Conservation (phyloP, 2,888 invertebrate genomes). For the Aspidiotus rigidus region DNA sequence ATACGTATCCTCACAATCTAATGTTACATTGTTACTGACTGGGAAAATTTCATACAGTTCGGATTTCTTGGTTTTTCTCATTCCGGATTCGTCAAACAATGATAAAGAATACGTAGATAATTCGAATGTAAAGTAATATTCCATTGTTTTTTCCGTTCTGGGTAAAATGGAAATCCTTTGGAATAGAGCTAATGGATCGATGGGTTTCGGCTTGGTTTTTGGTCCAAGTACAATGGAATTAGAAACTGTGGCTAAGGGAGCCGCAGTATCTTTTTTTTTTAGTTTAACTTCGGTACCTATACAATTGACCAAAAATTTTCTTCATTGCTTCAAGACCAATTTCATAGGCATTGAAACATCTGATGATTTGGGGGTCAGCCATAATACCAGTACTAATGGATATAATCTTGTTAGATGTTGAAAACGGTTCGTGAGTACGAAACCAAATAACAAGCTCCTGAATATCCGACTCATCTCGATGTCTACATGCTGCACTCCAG, state of each 20-base stretch:
- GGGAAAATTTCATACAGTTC: conserved; percentile 7
- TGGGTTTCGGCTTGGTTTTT: conserved; percentile 32
- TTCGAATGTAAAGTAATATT: conserved; percentile 11
- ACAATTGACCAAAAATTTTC: background rate
- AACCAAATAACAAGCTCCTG: conserved; percentile 9
- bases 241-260: too few relatives aligned
- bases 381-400: background rate
- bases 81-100: too few relatives aligned
- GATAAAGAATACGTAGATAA: conserved; percentile 37
- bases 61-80: conserved; percentile 19
- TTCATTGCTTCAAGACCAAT: background rate
- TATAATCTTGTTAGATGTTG: conserved; percentile 11
- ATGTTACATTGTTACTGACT: background rate
- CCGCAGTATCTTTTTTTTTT: background rate
- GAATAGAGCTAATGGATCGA: background rate
- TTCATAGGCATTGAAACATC: background rate
- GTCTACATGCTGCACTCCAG: conserved; percentile 39
- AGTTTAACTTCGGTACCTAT: background rate
- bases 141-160: background rate
- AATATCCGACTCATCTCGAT: conserved; percentile 3
- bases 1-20: background rate
- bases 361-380: background rate
- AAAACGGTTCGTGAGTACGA: conserved; percentile 13
- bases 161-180: too few relatives aligned
- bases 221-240: conserved; percentile 33